Percentiles rank a stretch among this genome's conserved stretches.
Evolutionary conservation across 2,888 invertebrate species (phyloP).

Genomic region (Axea sp.): DNA sequence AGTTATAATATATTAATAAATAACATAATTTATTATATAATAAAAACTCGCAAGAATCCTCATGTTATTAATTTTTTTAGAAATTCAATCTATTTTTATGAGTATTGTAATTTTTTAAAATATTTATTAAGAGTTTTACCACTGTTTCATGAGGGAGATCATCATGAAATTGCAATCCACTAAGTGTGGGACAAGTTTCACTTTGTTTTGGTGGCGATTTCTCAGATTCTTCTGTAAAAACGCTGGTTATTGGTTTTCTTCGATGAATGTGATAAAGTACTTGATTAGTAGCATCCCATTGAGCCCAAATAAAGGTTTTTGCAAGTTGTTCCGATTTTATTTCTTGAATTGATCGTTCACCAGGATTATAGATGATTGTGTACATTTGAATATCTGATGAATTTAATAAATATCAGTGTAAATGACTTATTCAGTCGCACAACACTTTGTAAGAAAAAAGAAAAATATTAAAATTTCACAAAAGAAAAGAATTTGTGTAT

Average conservation of each 20-base stretch:
- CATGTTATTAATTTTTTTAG: too few species aligned
- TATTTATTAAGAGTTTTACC: slow-evolving; percentile 79
- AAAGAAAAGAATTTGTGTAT: too few species aligned
- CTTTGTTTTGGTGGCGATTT: slow-evolving; percentile 80
- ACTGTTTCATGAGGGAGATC: slow-evolving; percentile 93
- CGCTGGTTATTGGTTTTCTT: slow-evolving; percentile 85
- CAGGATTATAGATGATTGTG: slow-evolving; percentile 66
- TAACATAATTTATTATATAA: too few species aligned
- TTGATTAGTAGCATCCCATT: slow-evolving; percentile 90
- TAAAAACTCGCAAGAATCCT: too few species aligned
- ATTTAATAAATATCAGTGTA: too few species aligned
- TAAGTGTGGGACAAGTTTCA: slow-evolving; percentile 84
- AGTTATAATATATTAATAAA: too few species aligned
- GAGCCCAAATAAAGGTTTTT: slow-evolving; percentile 90
- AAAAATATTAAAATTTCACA: too few species aligned
- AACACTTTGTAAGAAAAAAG: too few species aligned
- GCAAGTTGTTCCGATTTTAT: slow-evolving; percentile 81
- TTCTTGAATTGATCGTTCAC: slow-evolving; percentile 63
- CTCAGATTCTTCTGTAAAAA: slow-evolving; percentile 83
- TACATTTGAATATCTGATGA: slow-evolving; percentile 68
- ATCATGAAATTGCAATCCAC: slow-evolving; percentile 92
- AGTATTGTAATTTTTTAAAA: too few species aligned
- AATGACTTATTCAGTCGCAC: too few species aligned
- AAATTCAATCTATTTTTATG: too few species aligned
- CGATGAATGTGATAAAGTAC: slow-evolving; percentile 92